Conservation (phyloP, 2,888 invertebrate genomes). For the Scaptodrosophila latifasciaeformis region DNA sequence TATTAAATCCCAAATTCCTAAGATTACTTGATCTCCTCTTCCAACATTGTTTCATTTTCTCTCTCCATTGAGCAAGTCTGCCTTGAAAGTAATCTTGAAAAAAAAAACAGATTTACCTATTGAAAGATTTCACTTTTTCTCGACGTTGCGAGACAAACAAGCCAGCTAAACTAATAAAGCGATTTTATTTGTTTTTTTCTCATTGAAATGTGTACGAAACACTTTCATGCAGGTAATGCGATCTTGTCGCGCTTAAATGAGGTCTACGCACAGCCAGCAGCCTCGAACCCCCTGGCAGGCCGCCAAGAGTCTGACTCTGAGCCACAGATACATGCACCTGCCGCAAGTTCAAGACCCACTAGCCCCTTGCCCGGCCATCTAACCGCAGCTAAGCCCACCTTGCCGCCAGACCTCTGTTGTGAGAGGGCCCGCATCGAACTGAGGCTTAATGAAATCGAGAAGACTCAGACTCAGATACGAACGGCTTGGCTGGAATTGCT, state of each 20-base stretch:
- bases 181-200: constrained; percentile 1
- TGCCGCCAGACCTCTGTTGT: constrained; percentile 80
- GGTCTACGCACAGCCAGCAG: constrained; percentile 62
- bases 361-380: not conserved
- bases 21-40: too few relatives aligned
- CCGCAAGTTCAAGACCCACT: not conserved
- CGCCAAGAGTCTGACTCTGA: not conserved
- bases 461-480: constrained; percentile 79
- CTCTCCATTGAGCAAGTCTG: too few relatives aligned
- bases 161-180: constrained; percentile 7
- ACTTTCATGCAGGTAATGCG: constrained; percentile 67
- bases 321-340: not conserved
- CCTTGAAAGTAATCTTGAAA: too few relatives aligned
- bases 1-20: too few relatives aligned
- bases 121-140: constrained; percentile 22
- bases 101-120: constrained; percentile 7
- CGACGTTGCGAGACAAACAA: not conserved
- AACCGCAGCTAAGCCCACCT: constrained; percentile 40
- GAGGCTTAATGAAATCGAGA: constrained; percentile 78
- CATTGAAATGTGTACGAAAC: constrained; percentile 3
- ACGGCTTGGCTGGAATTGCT: constrained; percentile 79
- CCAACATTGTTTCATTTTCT: too few relatives aligned
- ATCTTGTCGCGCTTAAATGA: constrained; percentile 73
- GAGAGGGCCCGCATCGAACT: constrained; percentile 78
- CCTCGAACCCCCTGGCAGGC: constrained; percentile 11